Conservation (phyloP, 1,140 invertebrate species). For the Drosophila bipectinata region DNA sequence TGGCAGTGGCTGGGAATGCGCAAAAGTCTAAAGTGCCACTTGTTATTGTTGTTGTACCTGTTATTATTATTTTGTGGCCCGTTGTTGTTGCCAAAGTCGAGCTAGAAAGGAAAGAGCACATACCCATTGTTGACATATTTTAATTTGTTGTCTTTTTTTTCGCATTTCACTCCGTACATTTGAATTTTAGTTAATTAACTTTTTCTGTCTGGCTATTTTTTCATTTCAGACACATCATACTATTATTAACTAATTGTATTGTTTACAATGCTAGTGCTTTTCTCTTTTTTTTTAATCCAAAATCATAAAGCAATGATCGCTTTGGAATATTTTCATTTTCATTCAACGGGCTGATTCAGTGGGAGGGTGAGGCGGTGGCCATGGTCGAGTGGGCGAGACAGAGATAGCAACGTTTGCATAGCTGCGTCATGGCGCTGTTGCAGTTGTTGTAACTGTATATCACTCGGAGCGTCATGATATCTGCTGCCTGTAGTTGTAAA, state of each 20-base stretch:
- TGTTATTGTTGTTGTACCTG: conserved; percentile 31
- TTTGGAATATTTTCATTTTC: conserved; percentile 48
- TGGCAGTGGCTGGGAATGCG: conserved; percentile 75
- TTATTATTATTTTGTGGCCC: conserved; percentile 1
- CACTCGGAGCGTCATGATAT: conserved; percentile 52
- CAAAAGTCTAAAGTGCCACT: conserved; percentile 80
- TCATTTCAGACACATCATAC: conserved; percentile 7
- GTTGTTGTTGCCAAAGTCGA: conserved; percentile 45
- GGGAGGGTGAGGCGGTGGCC: not conserved
- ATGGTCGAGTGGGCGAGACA: conserved; percentile 19
- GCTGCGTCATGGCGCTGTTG: conserved; percentile 55
- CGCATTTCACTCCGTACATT: conserved; percentile 56
- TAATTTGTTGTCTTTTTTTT: conserved; percentile 28
- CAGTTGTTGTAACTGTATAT: conserved; percentile 55
- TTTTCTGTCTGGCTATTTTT: conserved; percentile 49
- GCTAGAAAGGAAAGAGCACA: conserved; percentile 40
- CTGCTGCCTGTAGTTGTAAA: conserved; percentile 55
- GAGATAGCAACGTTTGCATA: conserved; percentile 33
- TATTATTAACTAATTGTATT: not conserved
- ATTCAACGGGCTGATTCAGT: conserved; percentile 3
- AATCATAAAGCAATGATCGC: conserved; percentile 36
- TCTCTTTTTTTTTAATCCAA: conserved; percentile 23
- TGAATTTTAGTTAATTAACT: conserved; percentile 77
- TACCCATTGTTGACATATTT: conserved; percentile 63
- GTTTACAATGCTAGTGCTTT: conserved; percentile 1